Evolutionary conservation across 2,797 vertebrate species (phyloP).

Genomic region (Clarias pachynema): DNA sequence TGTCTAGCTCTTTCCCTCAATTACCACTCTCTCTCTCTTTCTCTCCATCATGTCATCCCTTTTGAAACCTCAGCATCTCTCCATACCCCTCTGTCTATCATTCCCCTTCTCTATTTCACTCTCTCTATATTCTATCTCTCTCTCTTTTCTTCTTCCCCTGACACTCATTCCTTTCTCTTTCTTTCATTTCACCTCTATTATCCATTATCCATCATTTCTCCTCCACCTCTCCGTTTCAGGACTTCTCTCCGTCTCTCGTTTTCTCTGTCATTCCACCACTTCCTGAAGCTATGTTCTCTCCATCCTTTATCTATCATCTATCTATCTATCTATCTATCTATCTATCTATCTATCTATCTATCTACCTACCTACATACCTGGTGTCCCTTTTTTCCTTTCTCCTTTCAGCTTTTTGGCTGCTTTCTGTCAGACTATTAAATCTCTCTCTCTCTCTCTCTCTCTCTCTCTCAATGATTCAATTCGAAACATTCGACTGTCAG

Average conservation of each 20-base stretch:
- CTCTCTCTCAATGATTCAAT: conserved; percentile 1
- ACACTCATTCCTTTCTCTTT: not conserved
- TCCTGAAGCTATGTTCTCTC: not conserved
- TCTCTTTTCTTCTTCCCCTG: conserved; percentile 6
- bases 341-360: no score
- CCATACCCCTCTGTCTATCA: conserved; percentile 16
- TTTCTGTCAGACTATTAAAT: not conserved
- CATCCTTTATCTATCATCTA: not conserved
- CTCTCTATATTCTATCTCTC: not conserved
- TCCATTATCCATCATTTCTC: not conserved
- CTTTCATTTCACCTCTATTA: not conserved
- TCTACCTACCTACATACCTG: no score
- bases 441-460: conserved; percentile 19
- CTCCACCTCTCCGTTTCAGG: no score
- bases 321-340: conserved; percentile 1
- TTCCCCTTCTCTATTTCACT: conserved; percentile 23
- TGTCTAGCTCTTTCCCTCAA: not conserved
- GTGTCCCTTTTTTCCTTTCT: not conserved
- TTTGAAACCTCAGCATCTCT: conserved; percentile 1
- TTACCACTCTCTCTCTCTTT: not conserved
- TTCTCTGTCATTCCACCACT: not conserved
- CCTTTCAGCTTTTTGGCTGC: not conserved
- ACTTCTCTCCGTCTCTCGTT: not conserved
- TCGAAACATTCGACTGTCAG: conserved; percentile 21
- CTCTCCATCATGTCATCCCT: not conserved